Base-by-base conservation (phyloP, 2,113 vertebrate species). In the Corythornis vintsioides region DNA sequence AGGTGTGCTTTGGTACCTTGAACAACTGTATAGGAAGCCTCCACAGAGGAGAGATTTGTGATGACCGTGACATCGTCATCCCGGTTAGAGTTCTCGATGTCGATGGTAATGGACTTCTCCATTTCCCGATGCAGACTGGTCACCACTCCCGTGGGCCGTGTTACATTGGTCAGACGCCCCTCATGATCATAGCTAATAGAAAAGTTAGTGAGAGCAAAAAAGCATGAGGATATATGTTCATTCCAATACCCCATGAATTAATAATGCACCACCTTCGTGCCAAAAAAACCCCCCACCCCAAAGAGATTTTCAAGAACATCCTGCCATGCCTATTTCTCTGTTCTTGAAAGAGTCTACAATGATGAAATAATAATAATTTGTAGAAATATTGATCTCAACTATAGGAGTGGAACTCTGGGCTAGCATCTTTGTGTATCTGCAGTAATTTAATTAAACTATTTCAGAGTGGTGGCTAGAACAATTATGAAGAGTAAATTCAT, bases 41-140 rank as follows among this genome's bases (percentile, higher is more conserved):
- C 99, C 28, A 99, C 99, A 2, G 99, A 99, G 45, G 99, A 99
- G 55, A 99, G 98, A 97, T 99, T 99, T 96, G 99, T 99, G 97
- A 99, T 99, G 95, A 99, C 99, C 7, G 99, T 99, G 97, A 99
- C 98, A 19, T 99, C 99, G 35, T 99, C 99, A 47, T 99, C 99
- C 69, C 99, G 98, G 97, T 99, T 99, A 92, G 99, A 99, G 97
- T 99, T 99, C 97, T 99, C 99, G 16, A 99, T 99, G 97, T 99
- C 99, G 53, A 99, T 99, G 97, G 99, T 99, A 98, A 99, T 99
- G 90, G 99, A 99, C 91, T 99, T 99, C 91, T 99, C 99, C 89
- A 99, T 99, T 96, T 99, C 99, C n/a, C 99, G 97, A 97, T 99
- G 99, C 87, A 99, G 98, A 86, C 99, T 99, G 65, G 98, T 99